phyloP scores from a whole-genome alignment of 1,140 invertebrate species.

The Chionoecetes opilio region DNA sequence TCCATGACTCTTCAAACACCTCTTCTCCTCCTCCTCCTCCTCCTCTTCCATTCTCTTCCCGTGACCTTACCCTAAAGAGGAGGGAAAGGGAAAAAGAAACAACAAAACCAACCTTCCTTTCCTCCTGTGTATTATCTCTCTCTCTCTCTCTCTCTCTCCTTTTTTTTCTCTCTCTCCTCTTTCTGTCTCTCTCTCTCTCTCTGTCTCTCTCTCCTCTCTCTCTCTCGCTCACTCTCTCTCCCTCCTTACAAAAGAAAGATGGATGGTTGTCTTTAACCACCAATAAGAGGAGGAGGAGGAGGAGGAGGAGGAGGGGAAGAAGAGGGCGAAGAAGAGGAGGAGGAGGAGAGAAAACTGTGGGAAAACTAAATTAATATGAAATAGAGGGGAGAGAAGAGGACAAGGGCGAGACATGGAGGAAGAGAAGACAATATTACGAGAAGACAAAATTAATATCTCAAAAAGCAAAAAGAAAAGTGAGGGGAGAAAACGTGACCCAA shows the following conservation, averaged over 20 bases:
- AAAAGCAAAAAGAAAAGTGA: no score
- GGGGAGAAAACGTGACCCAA: not conserved
- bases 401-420: not conserved
- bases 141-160: no score
- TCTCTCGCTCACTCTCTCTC: conserved; percentile 16
- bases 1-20: no score
- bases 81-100: not conserved
- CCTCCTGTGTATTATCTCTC: no score
- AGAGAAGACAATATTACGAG: not conserved
- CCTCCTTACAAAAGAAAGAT: not conserved
- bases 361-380: not conserved
- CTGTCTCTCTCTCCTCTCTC: conserved; percentile 17
- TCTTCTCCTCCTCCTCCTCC: not conserved
- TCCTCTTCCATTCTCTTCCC: not conserved
- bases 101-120: not conserved
- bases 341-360: not conserved
- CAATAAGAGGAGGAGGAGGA: not conserved
- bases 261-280: not conserved
- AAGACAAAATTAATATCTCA: conserved; percentile 32
- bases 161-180: not conserved
- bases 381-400: no score
- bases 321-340: not conserved
- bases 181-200: not conserved
- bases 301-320: not conserved
- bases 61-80: not conserved